Evolutionary conservation across 1,140 invertebrate species (phyloP).

Genomic region (Diuraphis noxia): DNA sequence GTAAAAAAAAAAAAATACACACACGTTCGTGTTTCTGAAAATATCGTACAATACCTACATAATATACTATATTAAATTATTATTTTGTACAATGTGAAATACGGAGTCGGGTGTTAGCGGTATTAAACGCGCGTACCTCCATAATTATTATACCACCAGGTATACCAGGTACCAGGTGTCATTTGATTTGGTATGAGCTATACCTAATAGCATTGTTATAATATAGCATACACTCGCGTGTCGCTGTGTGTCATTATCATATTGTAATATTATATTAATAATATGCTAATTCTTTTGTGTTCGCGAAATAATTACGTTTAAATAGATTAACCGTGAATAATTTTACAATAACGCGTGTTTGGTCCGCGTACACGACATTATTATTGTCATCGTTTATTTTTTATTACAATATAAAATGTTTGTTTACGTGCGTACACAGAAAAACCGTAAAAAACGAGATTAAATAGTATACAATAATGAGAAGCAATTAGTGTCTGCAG

Average conservation of each 20-base stretch:
- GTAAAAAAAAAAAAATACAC: no score
- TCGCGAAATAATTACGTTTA: not conserved
- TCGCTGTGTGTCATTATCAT: not conserved
- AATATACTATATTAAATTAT: no score
- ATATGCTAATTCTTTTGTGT: constrained; percentile 11
- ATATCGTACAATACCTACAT: no score
- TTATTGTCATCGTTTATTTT: not conserved
- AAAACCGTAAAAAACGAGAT: not conserved
- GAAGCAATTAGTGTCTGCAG: no score
- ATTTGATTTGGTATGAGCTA: not conserved
- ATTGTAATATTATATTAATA: not conserved
- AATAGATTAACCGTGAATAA: constrained; percentile 11
- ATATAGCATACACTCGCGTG: not conserved
- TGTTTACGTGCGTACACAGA: not conserved
- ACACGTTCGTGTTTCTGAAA: no score
- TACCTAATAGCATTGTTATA: no score
- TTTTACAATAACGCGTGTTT: not conserved
- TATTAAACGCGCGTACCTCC: not conserved
- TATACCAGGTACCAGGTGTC: not conserved
- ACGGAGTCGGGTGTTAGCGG: not conserved
- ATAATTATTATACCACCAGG: no score
- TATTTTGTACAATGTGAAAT: not conserved
- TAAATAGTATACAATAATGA: not conserved
- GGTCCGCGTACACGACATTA: not conserved
- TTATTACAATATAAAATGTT: not conserved